phyloP scores from a whole-genome alignment of 2,797 vertebrate species.

The Xiphorhynchus erythropygius region DNA sequence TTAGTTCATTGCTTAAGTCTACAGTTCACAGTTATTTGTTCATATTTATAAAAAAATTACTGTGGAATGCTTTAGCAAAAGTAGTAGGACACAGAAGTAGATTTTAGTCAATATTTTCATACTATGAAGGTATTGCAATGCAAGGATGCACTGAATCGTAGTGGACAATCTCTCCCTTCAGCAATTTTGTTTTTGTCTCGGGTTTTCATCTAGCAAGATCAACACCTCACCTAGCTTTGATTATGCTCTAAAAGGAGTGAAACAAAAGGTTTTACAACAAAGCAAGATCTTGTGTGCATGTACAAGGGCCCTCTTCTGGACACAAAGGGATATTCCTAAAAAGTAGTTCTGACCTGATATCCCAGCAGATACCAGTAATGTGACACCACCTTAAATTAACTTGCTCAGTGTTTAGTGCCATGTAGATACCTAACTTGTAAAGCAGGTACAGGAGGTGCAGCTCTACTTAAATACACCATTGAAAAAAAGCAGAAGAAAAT shows the following conservation, averaged over 20 bases:
- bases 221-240: neutral
- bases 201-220: neutral
- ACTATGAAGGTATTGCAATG: neutral
- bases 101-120: neutral
- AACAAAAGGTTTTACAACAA: neutral
- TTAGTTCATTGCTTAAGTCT: neutral
- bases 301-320: slow-evolving; percentile 16
- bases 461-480: neutral
- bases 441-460: neutral
- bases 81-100: neutral
- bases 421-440: neutral
- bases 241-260: neutral
- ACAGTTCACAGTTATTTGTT: neutral
- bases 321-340: neutral
- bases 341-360: neutral
- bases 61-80: neutral
- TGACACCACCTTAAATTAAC: neutral
- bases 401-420: neutral
- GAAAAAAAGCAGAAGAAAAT: neutral
- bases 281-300: neutral
- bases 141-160: neutral
- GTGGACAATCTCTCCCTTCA: neutral
- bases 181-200: neutral
- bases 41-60: neutral
- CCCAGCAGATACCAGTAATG: neutral